Base-by-base conservation (phyloP, 2,888 invertebrate species). In the Cabera pusaria region DNA sequence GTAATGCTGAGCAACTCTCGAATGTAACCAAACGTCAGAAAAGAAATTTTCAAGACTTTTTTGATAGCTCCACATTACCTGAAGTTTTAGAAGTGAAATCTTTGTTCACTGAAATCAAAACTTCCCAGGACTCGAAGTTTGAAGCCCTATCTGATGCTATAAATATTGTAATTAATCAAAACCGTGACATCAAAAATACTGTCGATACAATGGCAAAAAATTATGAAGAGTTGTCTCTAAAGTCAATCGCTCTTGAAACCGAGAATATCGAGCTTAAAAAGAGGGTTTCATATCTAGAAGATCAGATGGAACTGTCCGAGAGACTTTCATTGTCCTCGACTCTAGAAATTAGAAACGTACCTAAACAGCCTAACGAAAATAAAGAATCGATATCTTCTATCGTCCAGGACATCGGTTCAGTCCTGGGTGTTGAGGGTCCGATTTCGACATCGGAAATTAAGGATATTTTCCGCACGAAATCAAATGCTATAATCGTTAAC, bases 401-500 rank as follows among this genome's bases (percentile, higher is more conserved):
- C 3, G 14, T 51, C 1, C 7, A 42, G 6, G 38, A 31, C 0
- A 29, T 52, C 4, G 21, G 42, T 3, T 4, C 6, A 5, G 33
- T 27, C 0, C 6, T 56, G 2, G 35, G 28, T 0, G 10, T 35
- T 1, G 22, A 40, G 7, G 5, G 17, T 0, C 28, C 47, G 1
- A 10, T 52, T 0, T 19, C 23, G 11, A 24, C 41, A 1, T 6
- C 14, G 0, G 55, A 51, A 12, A 45, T 56, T 2, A 33, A 37
- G 8, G 36, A 47, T 11, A 31, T 55, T 0, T 45, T 35, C 9
- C 27, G 49, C 0, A 33, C 7, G 0, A 49, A 44, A 16, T 18
- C 37, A 8, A 37, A 43, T 6, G 11, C 51, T 2, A 27, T 44
- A 9, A 20, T 44, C 0, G 35, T 44, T 16, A 35, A 39, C 6